Evolutionary conservation across 2,113 vertebrate genomes (phyloP).

Genomic region (Archocentrus centrarchus): DNA sequence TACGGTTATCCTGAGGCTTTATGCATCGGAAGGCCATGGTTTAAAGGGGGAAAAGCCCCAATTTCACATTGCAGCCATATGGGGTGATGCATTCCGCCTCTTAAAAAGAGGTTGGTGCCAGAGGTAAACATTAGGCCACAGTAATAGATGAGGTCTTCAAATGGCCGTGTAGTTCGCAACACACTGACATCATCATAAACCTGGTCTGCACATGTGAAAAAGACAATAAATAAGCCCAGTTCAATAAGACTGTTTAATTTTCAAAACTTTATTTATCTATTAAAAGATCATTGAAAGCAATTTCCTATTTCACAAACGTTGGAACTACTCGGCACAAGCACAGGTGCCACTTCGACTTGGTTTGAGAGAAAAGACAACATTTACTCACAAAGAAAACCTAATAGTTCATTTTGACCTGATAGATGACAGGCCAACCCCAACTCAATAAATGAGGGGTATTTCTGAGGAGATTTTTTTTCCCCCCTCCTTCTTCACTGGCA

Average conservation of each 20-base stretch:
- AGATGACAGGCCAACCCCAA: background rate
- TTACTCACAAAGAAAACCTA: conserved; percentile 10
- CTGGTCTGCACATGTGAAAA: conserved; percentile 52
- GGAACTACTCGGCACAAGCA: background rate
- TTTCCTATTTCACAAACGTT: background rate
- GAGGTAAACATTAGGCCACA: conserved; percentile 48
- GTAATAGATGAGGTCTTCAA: conserved; percentile 44
- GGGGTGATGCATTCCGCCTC: conserved; percentile 15
- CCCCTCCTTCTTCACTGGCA: background rate
- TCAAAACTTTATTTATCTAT: conserved; percentile 20
- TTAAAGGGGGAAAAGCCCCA: conserved; percentile 45
- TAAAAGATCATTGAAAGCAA: conserved; percentile 10
- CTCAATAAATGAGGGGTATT: conserved; percentile 3
- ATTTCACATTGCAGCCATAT: conserved; percentile 65
- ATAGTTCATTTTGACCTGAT: conserved; percentile 16
- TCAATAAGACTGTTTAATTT: conserved; percentile 19
- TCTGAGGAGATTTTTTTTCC: background rate
- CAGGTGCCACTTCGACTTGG: background rate
- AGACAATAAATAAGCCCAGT: conserved; percentile 16
- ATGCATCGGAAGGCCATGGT: conserved; percentile 54
- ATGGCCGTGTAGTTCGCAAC: conserved; percentile 7
- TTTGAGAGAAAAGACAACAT: background rate
- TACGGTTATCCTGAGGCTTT: conserved; percentile 54
- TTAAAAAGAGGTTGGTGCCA: conserved; percentile 13
- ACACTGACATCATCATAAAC: conserved; percentile 46